Conservation (phyloP, 2,113 vertebrate genomes). For the Hippocampus barbouri region DNA sequence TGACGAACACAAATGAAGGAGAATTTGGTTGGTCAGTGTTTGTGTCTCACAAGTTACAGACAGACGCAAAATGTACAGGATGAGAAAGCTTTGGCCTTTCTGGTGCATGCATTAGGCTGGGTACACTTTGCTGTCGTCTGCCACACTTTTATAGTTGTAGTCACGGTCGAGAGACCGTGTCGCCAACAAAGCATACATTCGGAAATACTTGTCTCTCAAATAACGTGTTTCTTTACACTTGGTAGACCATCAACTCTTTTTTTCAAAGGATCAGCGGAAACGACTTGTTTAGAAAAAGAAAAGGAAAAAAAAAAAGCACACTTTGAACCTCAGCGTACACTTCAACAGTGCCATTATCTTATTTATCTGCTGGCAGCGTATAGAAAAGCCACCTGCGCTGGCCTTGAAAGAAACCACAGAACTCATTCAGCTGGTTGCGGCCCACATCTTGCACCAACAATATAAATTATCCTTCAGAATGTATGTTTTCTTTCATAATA, state of each 20-base stretch:
- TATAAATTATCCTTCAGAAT: slow-evolving; percentile 36
- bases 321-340: slow-evolving; percentile 58
- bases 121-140: too few relatives aligned
- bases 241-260: slow-evolving; percentile 28
- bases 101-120: too few relatives aligned
- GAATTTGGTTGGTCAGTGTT: too few relatives aligned
- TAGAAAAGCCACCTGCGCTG: slow-evolving; percentile 55
- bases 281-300: slow-evolving; percentile 22
- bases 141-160: background rate
- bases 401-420: slow-evolving; percentile 63
- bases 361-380: slow-evolving; percentile 40
- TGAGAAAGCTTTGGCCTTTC: too few relatives aligned
- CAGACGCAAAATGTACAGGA: too few relatives aligned
- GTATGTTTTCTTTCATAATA: background rate
- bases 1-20: too few relatives aligned
- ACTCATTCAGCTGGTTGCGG: slow-evolving; percentile 43
- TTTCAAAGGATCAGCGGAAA: slow-evolving; percentile 42
- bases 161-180: background rate
- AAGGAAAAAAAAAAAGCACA: background rate
- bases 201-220: background rate
- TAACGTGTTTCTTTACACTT: slow-evolving; percentile 9
- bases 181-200: background rate
- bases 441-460: slow-evolving; percentile 50
- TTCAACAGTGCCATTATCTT: slow-evolving; percentile 54
- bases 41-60: too few relatives aligned